phyloP scores from a whole-genome alignment of 2,797 vertebrate genomes.

The Chrosomus eos region DNA sequence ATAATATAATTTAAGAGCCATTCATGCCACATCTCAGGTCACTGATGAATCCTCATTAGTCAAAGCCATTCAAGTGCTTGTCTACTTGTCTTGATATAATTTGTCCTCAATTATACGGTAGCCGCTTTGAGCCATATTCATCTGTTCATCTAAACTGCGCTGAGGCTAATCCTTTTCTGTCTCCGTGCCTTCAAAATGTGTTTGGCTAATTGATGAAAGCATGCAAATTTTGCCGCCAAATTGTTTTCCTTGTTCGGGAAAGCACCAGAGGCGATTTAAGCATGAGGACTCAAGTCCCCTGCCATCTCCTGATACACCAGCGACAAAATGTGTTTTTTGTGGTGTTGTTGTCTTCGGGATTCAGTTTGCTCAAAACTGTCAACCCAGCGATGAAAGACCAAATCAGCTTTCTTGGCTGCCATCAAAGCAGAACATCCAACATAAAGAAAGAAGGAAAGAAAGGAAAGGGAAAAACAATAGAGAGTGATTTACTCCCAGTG shows the following conservation, averaged over 20 bases:
- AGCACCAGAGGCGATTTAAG: slow-evolving; percentile 27
- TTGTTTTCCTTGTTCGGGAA: slow-evolving; percentile 50
- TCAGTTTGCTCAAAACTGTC: slow-evolving; percentile 40
- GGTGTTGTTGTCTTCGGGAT: slow-evolving; percentile 42
- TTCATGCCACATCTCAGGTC: slow-evolving; percentile 42
- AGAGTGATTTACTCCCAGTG: slow-evolving; percentile 50
- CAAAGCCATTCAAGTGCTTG: slow-evolving; percentile 45
- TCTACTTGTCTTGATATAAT: slow-evolving; percentile 56
- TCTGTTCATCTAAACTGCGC: slow-evolving; percentile 56
- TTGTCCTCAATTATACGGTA: slow-evolving; percentile 53
- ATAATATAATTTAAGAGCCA: neutral
- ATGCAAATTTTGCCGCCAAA: slow-evolving; percentile 47
- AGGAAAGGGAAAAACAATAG: slow-evolving; percentile 45
- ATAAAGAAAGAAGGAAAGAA: slow-evolving; percentile 28
- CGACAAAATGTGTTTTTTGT: slow-evolving; percentile 38
- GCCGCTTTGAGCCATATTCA: slow-evolving; percentile 50
- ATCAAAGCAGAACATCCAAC: slow-evolving; percentile 44
- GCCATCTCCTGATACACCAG: slow-evolving; percentile 42
- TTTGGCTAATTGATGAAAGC: slow-evolving; percentile 57
- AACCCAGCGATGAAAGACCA: slow-evolving; percentile 36
- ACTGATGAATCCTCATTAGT: slow-evolving; percentile 48
- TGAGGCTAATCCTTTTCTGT: slow-evolving; percentile 55
- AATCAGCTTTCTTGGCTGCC: slow-evolving; percentile 49
- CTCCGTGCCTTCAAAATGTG: slow-evolving; percentile 43
- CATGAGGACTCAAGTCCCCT: slow-evolving; percentile 13